Percentiles rank a stretch among this genome's conserved stretches.
Evolutionary conservation across 2,797 vertebrate genomes (phyloP).

Genomic region (Orestias chungarensis): DNA sequence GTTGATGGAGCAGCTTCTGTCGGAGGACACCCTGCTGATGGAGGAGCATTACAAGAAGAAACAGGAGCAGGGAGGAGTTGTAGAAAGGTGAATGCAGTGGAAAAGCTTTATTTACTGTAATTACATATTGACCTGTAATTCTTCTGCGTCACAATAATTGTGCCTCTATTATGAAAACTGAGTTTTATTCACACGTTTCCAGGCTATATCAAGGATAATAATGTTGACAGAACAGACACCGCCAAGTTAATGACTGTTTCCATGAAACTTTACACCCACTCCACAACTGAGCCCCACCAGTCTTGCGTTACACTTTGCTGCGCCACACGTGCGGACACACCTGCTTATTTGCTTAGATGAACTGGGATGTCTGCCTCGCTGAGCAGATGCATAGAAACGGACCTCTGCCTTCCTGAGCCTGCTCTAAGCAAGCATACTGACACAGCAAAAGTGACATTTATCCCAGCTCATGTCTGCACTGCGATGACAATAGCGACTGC

Average conservation of each 20-base stretch:
- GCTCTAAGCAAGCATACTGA: neutral
- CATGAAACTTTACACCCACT: slow-evolving; percentile 29
- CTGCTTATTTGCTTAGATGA: slow-evolving; percentile 45
- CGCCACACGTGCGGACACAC: slow-evolving; percentile 43
- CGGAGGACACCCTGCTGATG: slow-evolving; percentile 83
- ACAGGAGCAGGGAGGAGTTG: slow-evolving; percentile 66
- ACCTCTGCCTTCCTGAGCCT: neutral
- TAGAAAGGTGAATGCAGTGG: slow-evolving; percentile 62
- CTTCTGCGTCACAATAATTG: neutral
- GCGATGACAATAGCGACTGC: neutral
- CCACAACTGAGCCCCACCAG: slow-evolving; percentile 19
- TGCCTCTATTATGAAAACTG: neutral
- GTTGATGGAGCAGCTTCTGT: slow-evolving; percentile 92
- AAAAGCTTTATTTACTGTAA: neutral
- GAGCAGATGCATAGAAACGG: slow-evolving; percentile 36
- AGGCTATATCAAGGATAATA: neutral
- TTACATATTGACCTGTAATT: neutral
- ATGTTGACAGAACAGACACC: slow-evolving; percentile 5
- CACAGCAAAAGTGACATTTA: neutral
- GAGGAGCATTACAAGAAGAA: slow-evolving; percentile 86
- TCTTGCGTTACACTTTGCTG: slow-evolving; percentile 44
- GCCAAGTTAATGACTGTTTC: slow-evolving; percentile 22
- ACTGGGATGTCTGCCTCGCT: slow-evolving; percentile 37
- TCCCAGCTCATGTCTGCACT: neutral
- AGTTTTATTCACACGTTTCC: neutral